Evolutionary conservation across 1,140 invertebrate species (phyloP), one percentile per base, ranked within the genome.

Genomic region (Apocrypta bakeri): DNA sequence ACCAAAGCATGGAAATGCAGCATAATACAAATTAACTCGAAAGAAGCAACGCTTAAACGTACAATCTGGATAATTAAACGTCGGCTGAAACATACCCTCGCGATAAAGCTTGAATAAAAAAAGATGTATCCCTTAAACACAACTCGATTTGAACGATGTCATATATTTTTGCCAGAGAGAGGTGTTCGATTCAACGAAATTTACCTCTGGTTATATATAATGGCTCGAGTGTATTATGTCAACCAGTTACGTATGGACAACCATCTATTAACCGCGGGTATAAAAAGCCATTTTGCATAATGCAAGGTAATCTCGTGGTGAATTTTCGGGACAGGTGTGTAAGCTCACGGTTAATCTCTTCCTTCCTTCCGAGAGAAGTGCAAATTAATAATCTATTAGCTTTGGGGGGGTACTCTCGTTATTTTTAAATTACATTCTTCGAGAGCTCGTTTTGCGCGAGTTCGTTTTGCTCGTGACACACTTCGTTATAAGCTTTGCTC

Each of bases 221-320:
- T 90, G 88, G 87, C 86, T 86, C 86, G 48, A 2, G 85, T 87
- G 89, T 86, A 91, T 92, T 91, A 91, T 92, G 91, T 92, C 91
- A 92, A 92, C 90, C 66, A 88, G 89, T 88, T 87, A 86, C 81
- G 75, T 82, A 73, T 82, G 85, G 89, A 90, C 90, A 92, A 89
- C 90, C 90, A 87, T 91, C 91, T 90, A 92, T 92, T 92, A 92
- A 82, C 7, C 4, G 84, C 77, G 73, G 40, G n/a, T 12, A 90
- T 88, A 90, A 91, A 90, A 90, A 88, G 77, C 76, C 88, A 88
- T 88, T 92, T 91, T 92, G 89, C 91, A 92, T 92, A 91, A 91
- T 92, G 88, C 86, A 88, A 91, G 87, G 89, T 91, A 56, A 91
- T 91, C 87, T 86, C 89, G 85, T 80, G 88, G 88, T 87, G 85